A percentile compares a stretch with the other conserved stretches of the same genome.
Evolutionary conservation across 2,888 invertebrate species (phyloP).

Genomic region (Drosophila sordidapex): DNA sequence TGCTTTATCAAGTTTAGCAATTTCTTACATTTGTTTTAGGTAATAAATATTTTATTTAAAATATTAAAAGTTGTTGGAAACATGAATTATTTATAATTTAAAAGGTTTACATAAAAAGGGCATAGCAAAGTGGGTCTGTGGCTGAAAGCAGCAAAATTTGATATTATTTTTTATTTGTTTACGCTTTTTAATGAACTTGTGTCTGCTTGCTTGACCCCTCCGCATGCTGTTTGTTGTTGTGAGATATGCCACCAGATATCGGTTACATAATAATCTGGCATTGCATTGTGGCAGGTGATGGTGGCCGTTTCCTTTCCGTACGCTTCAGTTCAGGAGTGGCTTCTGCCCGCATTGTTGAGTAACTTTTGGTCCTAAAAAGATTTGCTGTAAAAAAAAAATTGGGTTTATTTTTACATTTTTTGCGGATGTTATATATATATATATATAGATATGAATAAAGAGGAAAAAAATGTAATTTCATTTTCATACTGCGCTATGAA

Average conservation of each 20-base stretch:
- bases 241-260: conserved; percentile 32
- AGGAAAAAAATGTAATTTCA: conserved; percentile 48
- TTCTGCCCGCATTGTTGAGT: conserved; percentile 9
- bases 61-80: not conserved
- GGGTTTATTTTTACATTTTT: conserved; percentile 9
- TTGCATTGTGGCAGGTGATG: conserved; percentile 34
- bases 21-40: not conserved
- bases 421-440: conserved; percentile 2
- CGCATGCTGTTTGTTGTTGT: not conserved
- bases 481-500: conserved; percentile 51
- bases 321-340: not conserved
- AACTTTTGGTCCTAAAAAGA: conserved; percentile 5
- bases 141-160: not conserved
- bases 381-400: conserved; percentile 8
- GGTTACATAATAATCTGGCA: conserved; percentile 53
- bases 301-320: conserved; percentile 1
- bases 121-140: conserved; percentile 1
- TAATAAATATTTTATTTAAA: not conserved
- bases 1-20: not conserved
- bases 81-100: not conserved
- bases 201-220: conserved; percentile 6
- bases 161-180: conserved; percentile 20
- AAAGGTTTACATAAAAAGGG: not conserved
- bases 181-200: conserved; percentile 47
- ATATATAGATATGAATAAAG: conserved; percentile 2